Conservation (phyloP, 2,888 invertebrate genomes). For the Andrena praecox region DNA sequence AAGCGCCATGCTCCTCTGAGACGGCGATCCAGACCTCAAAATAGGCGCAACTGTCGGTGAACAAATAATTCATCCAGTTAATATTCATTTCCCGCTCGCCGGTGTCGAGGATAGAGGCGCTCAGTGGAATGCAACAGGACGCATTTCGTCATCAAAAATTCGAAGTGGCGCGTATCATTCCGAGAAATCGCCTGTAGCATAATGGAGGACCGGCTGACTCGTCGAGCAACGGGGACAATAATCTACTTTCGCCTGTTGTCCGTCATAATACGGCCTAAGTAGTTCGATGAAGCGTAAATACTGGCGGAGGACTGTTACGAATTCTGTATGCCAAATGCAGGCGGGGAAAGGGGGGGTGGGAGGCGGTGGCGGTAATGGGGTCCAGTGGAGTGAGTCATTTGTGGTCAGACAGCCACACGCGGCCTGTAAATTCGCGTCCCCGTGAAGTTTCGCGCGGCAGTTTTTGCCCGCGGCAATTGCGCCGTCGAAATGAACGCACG, state of each 20-base stretch:
- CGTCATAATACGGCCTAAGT: slow-evolving; percentile 36
- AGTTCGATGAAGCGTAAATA: slow-evolving; percentile 46
- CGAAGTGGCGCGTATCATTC: not conserved
- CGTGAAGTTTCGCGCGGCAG: slow-evolving; percentile 22
- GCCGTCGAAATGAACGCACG: slow-evolving; percentile 26
- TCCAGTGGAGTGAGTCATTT: slow-evolving; percentile 44
- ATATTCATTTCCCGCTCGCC: too few species aligned
- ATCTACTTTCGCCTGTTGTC: slow-evolving; percentile 28
- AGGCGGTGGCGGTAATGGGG: slow-evolving; percentile 8
- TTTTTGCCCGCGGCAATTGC: slow-evolving; percentile 35
- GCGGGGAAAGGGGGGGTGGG: not conserved
- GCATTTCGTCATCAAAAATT: slow-evolving; percentile 1
- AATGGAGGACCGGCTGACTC: not conserved
- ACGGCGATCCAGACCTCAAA: too few species aligned
- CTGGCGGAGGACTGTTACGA: slow-evolving; percentile 31
- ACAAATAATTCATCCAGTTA: too few species aligned
- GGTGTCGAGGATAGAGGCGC: too few species aligned
- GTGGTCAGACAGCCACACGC: slow-evolving; percentile 35
- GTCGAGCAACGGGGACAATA: slow-evolving; percentile 1
- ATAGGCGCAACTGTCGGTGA: too few species aligned
- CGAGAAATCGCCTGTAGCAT: not conserved
- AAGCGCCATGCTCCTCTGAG: too few species aligned
- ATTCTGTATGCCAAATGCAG: slow-evolving; percentile 26
- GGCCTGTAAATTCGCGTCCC: slow-evolving; percentile 35
- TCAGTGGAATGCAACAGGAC: not conserved